A percentile compares a stretch with the other conserved stretches of the same genome.
Conservation (phyloP, 92 coral and sea anemone species). For the Phymanthus crucifer region DNA sequence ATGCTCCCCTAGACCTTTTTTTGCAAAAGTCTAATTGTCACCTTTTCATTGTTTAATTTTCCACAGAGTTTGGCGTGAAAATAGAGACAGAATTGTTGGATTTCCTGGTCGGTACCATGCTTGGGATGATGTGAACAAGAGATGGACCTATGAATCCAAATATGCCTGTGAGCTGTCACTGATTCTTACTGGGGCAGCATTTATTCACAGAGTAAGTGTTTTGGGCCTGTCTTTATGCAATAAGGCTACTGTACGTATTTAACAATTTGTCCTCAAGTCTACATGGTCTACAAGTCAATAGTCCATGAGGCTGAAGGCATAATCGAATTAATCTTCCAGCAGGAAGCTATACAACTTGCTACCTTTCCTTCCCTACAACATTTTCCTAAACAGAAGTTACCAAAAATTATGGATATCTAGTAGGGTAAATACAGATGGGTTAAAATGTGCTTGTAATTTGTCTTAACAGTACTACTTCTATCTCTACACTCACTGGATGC, state of each 20-base stretch:
- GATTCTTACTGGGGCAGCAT: slow-evolving; percentile 97
- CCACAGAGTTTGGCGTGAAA: slow-evolving; percentile 90
- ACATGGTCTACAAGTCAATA: too few species aligned
- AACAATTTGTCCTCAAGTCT: too few species aligned
- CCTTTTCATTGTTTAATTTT: background rate
- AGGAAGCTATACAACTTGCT: too few species aligned
- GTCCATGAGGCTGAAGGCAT: too few species aligned
- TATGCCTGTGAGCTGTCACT: slow-evolving; percentile 88
- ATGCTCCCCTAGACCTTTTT: too few species aligned
- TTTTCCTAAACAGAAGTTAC: too few species aligned
- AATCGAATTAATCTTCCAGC: too few species aligned
- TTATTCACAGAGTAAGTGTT: slow-evolving; percentile 77
- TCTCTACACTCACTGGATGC: slow-evolving; percentile 86
- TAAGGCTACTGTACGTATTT: too few species aligned
- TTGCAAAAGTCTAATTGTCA: background rate
- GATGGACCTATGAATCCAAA: slow-evolving; percentile 81
- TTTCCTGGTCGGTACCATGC: slow-evolving; percentile 93
- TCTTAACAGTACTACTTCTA: slow-evolving; percentile 70
- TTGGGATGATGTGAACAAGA: slow-evolving; percentile 73
- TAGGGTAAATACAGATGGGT: too few species aligned
- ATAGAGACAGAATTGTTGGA: slow-evolving; percentile 85
- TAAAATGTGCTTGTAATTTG: background rate
- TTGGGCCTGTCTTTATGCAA: too few species aligned
- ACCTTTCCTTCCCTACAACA: too few species aligned
- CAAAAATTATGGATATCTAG: too few species aligned